Base-by-base conservation (phyloP, 2,797 vertebrate species). In the Diplodus sargus region DNA sequence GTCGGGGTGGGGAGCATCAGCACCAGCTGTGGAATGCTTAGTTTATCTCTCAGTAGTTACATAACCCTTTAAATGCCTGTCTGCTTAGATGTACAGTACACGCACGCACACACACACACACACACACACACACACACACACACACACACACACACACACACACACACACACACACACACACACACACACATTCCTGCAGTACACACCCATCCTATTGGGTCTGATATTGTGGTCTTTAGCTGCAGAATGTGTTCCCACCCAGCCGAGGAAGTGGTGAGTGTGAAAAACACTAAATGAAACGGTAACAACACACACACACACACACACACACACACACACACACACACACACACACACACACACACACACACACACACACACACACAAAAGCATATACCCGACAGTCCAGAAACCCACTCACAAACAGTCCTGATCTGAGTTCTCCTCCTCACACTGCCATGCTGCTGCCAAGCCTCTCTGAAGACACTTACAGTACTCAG, bases 1-100 rank as follows among this genome's bases (percentile, higher is more conserved):
- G 76, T 87, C 72, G 83, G 77, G 85, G 84, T 84, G 85, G 78
- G 79, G 88, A 89, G 82, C 66, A 86, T n/a, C 75, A 81, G 85
- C 77, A 65, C 61, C 65, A 83, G 77, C 75, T 86, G 83, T 78
- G 89, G 88, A 93, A 93, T 87, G 89, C 81, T 67, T 65, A 83
- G 70, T 87, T 88, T 80, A 93, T 92, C 87, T 78, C 61, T 73
- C 74, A 70, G 87, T 68, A 58, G 57, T 86, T 85, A 78, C 62
- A 86, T 90, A 92, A 92, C 88, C 70, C 76, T 85, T 86, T 86
- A 81, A 60, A 86, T 85, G 79, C 67, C 73, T 84, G 58, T 63
- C 48, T 59, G 16, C 67, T 76, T 54, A 67, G 16, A 75, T 60
- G 61, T 62, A 64, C 52, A 43, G 5, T 10, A n/a, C 28, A 62